Conservation (phyloP, 1,140 invertebrate genomes). For the Orchestia grillus region DNA sequence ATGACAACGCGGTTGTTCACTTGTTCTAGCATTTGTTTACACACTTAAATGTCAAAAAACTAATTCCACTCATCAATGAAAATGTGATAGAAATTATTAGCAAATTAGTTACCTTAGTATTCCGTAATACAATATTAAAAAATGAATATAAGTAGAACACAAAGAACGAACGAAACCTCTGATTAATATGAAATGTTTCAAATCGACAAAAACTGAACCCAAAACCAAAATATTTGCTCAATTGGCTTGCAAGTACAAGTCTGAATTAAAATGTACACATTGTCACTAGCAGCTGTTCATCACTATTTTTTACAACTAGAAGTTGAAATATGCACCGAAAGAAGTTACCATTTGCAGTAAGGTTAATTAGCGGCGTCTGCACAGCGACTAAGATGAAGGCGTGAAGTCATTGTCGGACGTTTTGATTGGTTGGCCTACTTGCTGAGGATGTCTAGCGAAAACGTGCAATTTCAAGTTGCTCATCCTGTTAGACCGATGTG, state of each 20-base stretch:
- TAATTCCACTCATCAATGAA: not conserved
- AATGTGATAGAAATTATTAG: not conserved
- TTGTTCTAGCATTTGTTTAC: no score
- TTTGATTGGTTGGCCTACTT: not conserved
- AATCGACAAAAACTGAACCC: not conserved
- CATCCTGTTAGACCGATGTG: constrained; percentile 75
- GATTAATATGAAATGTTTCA: not conserved
- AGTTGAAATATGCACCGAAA: not conserved
- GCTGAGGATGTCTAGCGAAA: constrained; percentile 84
- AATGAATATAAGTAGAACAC: not conserved
- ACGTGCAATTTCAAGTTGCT: constrained; percentile 78
- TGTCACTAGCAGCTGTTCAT: not conserved
- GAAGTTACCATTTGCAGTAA: not conserved
- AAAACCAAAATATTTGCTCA: not conserved
- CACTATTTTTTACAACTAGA: not conserved
- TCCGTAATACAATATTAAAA: not conserved
- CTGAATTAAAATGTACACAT: not conserved
- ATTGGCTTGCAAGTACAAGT: not conserved
- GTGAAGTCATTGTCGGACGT: not conserved
- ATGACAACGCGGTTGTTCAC: no score
- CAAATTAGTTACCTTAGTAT: not conserved
- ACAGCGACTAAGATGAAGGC: not conserved
- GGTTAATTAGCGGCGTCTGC: not conserved
- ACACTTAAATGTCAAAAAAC: not conserved
- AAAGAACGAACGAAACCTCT: not conserved